Evolutionary conservation across 2,113 vertebrate species (phyloP).

Genomic region (Spilogale gracilis): DNA sequence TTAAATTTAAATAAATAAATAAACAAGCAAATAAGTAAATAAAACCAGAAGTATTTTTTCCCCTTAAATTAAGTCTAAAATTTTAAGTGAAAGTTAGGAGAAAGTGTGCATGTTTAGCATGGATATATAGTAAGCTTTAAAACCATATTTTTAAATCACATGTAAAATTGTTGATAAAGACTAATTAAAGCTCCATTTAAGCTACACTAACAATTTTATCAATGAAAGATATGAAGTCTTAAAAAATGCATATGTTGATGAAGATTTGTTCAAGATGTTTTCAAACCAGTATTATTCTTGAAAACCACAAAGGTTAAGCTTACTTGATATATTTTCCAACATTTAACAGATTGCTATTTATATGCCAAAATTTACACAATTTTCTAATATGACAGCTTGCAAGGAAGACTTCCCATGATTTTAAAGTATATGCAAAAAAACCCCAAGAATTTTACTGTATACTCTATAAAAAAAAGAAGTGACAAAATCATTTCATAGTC

Average conservation of each 20-base stretch:
- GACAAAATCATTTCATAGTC: not conserved
- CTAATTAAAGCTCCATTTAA: not conserved
- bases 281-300: conserved; percentile 55
- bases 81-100: not conserved
- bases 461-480: not conserved
- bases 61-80: conserved; percentile 28
- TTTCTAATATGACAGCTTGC: not conserved
- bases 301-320: conserved; percentile 73
- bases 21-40: no score
- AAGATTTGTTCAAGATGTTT: conserved; percentile 53
- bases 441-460: not conserved
- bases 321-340: conserved; percentile 64
- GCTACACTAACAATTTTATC: not conserved
- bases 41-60: not conserved
- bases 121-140: not conserved
- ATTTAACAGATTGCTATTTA: conserved; percentile 70
- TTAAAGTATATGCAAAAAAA: not conserved
- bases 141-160: not conserved
- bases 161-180: conserved; percentile 39
- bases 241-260: conserved; percentile 19
- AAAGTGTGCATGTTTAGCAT: not conserved
- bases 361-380: conserved; percentile 18
- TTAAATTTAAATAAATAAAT: no score
- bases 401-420: not conserved
- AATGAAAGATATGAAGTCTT: not conserved